Evolutionary conservation across 1,140 invertebrate genomes (phyloP), one percentile per base, ranked within the genome.

Genomic region (Epicauta chinensis): DNA sequence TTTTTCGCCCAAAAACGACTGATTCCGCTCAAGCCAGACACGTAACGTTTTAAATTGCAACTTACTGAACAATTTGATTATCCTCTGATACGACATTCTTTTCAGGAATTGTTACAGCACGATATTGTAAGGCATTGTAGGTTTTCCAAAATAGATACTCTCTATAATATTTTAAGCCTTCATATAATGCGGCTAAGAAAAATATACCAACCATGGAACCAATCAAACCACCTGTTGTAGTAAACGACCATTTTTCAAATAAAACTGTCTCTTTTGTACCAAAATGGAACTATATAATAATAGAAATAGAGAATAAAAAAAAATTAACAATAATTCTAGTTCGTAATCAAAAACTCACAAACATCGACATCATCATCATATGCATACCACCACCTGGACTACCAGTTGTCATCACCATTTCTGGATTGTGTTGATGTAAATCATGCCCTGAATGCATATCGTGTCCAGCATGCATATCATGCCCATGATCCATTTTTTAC

Each of bases 91-190:
- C 75, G 43, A 78, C 77, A 35, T 75, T 77, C 72, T 88, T 87
- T 36, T 85, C 77, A 2, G 86, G 85, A 36, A 84, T 77, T 15
- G 84, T 75, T 1, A 91, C 86, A 15, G 87, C 86, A 46, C 81
- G 73, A 52, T 87, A 78, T 64, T 82, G 75, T 48, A 80, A 58
- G 40, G 80, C 71, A 64, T 84, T 87, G 65, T 89, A 88, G 0
- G 86, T 85, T 72, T 83, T 87, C 86, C 87, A 90, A 65, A 89
- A 83, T 16, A 90, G 71, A 72, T 86, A 86, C 72, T 91, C 87
- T 54, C 87, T 75, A 64, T 89, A 93, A 73, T 91, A 93, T 71
- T 96, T 96, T 0, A 96, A 76, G 11, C 89, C 91, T 73, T 96
- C 93, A 67, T 95, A 96, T 12, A 94, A 73, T 7, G 89, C 76